Evolutionary conservation across 2,113 vertebrate species (phyloP).

Genomic region (Chaetodon auriga): DNA sequence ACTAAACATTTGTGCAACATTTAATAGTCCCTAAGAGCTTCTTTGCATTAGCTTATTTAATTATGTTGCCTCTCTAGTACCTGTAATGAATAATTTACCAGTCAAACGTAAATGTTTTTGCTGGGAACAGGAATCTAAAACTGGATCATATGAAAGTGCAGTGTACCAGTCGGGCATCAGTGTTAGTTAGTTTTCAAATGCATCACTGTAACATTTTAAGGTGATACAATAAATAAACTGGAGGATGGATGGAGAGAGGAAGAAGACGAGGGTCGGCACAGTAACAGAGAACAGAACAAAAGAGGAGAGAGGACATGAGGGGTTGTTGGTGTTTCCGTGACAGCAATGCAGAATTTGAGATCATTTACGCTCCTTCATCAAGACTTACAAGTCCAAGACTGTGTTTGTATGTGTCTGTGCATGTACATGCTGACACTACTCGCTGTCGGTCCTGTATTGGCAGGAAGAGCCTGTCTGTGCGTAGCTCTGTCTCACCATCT

Average conservation of each 20-base stretch:
- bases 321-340: constrained; percentile 36
- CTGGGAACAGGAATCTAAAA: constrained; percentile 52
- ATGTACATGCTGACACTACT: constrained; percentile 55
- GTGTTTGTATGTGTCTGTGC: constrained; percentile 50
- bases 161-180: constrained; percentile 32
- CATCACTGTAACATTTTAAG: constrained; percentile 25
- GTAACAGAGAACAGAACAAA: constrained; percentile 39
- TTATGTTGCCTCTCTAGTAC: constrained; percentile 62
- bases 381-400: constrained; percentile 45
- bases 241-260: constrained; percentile 14
- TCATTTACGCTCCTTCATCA: constrained; percentile 59
- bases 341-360: constrained; percentile 48
- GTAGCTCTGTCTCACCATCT: constrained; percentile 81
- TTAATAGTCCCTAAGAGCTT: constrained; percentile 73
- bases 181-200: constrained; percentile 28
- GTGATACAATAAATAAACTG: constrained; percentile 11
- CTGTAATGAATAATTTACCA: constrained; percentile 73
- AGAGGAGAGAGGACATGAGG: constrained; percentile 47
- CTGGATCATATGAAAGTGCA: constrained; percentile 29
- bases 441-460: constrained; percentile 67
- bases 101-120: constrained; percentile 47
- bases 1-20: constrained; percentile 70
- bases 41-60: constrained; percentile 73
- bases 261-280: constrained; percentile 16
- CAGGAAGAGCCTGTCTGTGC: constrained; percentile 76